Conservation (phyloP, 2,113 vertebrate species). For the Daphoenositta chrysoptera region DNA sequence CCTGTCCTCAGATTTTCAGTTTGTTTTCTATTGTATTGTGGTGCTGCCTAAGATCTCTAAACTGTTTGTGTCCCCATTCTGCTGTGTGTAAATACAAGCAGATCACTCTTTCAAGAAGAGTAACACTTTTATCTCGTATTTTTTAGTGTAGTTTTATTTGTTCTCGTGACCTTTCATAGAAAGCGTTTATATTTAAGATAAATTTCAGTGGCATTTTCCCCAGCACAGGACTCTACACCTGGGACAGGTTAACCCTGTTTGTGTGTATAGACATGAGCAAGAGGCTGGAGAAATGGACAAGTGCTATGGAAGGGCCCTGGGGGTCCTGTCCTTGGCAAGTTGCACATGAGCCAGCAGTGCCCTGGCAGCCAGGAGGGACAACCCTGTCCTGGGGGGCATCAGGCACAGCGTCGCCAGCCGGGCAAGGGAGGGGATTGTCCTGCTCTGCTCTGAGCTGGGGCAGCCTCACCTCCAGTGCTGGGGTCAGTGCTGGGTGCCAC, state of each 20-base stretch:
- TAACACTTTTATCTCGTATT: neutral
- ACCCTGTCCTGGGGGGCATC: rapidly evolving
- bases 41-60: neutral
- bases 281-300: neutral
- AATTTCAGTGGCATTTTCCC: neutral
- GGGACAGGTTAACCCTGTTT: neutral
- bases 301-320: neutral
- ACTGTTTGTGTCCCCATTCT: neutral
- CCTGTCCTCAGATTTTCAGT: neutral
- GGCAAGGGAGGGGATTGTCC: neutral
- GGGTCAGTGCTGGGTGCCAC: rapidly evolving
- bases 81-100: neutral
- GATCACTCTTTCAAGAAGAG: neutral
- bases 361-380: neutral
- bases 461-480: rapidly evolving
- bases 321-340: rapidly evolving
- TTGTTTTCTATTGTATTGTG: neutral
- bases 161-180: neutral
- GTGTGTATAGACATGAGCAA: neutral
- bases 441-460: neutral
- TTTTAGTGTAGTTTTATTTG: neutral
- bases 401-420: rapidly evolving
- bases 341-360: rapidly evolving
- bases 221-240: rapidly evolving
- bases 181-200: neutral